Evolutionary conservation across 2,113 vertebrate genomes (phyloP).

Genomic region (Halcyon malimbica): DNA sequence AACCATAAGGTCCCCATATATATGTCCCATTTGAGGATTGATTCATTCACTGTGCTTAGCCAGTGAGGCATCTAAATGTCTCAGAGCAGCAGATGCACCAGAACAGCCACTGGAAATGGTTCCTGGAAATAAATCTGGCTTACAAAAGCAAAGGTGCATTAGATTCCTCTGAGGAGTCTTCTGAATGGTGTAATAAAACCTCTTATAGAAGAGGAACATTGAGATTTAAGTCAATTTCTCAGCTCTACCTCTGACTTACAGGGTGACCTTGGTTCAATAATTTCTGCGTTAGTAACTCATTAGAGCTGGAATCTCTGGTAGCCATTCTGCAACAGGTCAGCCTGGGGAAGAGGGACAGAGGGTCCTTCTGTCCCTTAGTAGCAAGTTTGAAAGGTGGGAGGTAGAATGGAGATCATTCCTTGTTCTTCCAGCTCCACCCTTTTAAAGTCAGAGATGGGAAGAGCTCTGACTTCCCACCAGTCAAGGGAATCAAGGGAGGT

Average conservation of each 20-base stretch:
- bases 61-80: background rate
- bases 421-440: background rate
- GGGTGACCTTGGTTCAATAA: background rate
- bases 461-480: background rate
- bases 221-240: background rate
- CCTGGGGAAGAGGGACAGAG: background rate
- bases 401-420: background rate
- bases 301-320: background rate
- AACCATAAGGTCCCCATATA: constrained; percentile 1
- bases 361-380: background rate
- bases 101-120: background rate
- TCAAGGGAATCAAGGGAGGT: background rate
- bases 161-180: background rate
- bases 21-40: background rate
- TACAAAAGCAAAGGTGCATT: background rate
- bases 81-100: background rate
- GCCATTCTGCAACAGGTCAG: background rate
- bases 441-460: background rate
- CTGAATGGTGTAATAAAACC: background rate
- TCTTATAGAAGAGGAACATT: background rate
- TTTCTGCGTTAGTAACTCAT: background rate
- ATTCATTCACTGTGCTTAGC: background rate
- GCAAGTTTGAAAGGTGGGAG: background rate
- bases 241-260: background rate
- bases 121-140: background rate